Percentiles rank a stretch among this genome's conserved stretches.
phyloP scores from a whole-genome alignment of 53 echinoderm and acorn worm species.

The Holothuria leucospilota region DNA sequence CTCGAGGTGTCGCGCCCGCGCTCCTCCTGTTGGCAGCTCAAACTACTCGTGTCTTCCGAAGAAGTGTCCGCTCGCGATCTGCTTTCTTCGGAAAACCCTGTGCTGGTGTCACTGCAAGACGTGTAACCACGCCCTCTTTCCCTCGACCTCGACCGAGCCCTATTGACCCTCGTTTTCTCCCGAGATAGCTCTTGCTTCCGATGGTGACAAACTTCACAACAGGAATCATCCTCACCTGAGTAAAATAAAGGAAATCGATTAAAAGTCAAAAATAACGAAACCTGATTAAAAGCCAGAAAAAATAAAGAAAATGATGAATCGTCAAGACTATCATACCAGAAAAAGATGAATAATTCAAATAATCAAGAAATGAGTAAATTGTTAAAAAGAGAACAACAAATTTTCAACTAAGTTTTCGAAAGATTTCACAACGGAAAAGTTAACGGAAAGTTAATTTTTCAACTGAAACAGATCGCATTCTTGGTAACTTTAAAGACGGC shows the following conservation, averaged over 20 bases:
- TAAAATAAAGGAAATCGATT: neutral
- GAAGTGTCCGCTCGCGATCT: constrained; percentile 39
- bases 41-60: constrained; percentile 39
- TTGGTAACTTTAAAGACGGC: no score
- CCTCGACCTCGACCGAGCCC: constrained; percentile 34
- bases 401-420: no score
- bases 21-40: constrained; percentile 35
- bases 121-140: constrained; percentile 15
- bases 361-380: no score
- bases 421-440: no score
- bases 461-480: no score
- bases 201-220: constrained; percentile 40
- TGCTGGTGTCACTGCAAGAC: constrained; percentile 38
- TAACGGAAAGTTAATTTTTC: no score
- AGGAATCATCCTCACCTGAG: constrained; percentile 38
- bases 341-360: no score
- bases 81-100: constrained; percentile 41
- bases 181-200: constrained; percentile 36
- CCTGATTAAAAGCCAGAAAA: no score
- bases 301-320: no score
- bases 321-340: no score
- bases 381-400: no score
- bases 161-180: constrained; percentile 36
- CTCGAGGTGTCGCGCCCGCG: constrained; percentile 1
- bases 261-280: no score